Percentiles rank a stretch among this genome's conserved stretches.
phyloP scores from a whole-genome alignment of 1,140 invertebrate genomes.

The Bacillus rossius region DNA sequence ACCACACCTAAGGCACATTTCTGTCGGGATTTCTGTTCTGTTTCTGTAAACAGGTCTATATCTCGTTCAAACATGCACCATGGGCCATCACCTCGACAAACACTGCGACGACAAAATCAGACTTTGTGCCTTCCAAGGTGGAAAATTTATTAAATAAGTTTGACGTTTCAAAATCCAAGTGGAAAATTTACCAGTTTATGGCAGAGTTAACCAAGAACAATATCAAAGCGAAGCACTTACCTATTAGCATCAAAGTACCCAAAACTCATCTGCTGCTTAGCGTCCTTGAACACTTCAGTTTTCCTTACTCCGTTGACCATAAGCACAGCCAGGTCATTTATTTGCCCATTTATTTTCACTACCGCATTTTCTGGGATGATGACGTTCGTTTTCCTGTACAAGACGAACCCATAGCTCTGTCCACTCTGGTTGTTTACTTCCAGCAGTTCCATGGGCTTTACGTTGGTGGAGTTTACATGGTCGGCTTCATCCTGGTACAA shows the following conservation, averaged over 20 bases:
- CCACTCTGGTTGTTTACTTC: conserved; percentile 47
- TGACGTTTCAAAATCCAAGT: too few relatives aligned
- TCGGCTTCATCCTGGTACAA: conserved; percentile 7
- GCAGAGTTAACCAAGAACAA: too few relatives aligned
- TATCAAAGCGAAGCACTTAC: conserved; percentile 22
- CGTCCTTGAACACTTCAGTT: conserved; percentile 32
- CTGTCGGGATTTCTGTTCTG: too few relatives aligned
- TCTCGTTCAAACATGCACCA: too few relatives aligned
- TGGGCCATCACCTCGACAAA: too few relatives aligned
- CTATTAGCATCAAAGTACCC: conserved; percentile 44
- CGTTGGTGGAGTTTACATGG: conserved; percentile 18
- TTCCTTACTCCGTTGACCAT: conserved; percentile 41
- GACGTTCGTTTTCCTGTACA: conserved; percentile 43
- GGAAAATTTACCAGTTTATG: too few relatives aligned
- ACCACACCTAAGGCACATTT: too few relatives aligned
- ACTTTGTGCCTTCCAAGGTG: too few relatives aligned
- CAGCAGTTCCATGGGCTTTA: conserved; percentile 51
- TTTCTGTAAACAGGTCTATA: too few relatives aligned
- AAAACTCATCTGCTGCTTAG: conserved; percentile 37
- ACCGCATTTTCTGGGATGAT: conserved; percentile 21
- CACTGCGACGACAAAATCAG: too few relatives aligned
- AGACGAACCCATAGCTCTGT: conserved; percentile 53
- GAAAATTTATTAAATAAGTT: too few relatives aligned
- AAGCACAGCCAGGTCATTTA: conserved; percentile 49
- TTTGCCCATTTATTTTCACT: conserved; percentile 42